phyloP scores from a whole-genome alignment of 2,888 invertebrate species.

The Cataglyphis rosenhaueri region DNA sequence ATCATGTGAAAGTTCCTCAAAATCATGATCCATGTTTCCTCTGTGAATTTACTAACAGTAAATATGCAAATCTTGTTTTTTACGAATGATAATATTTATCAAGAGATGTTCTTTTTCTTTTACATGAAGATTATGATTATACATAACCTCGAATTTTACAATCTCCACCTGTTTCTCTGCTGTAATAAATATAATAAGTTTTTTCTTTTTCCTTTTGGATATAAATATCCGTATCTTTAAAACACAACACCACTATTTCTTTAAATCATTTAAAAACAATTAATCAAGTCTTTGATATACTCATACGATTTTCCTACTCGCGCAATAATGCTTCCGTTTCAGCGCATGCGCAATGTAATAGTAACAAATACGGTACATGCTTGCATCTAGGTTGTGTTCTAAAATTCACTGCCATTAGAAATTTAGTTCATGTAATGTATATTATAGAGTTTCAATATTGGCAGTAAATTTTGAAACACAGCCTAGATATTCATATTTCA shows the following conservation, averaged over 20 bases:
- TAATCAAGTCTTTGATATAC: neutral
- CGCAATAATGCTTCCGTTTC: neutral
- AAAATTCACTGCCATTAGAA: too few relatives aligned
- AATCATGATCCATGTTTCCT: slow-evolving; percentile 76
- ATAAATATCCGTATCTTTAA: neutral
- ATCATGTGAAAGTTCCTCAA: slow-evolving; percentile 80
- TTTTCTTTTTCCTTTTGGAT: neutral
- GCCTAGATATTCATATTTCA: neutral
- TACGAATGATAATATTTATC: neutral
- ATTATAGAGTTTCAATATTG: too few relatives aligned
- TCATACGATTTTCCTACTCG: neutral
- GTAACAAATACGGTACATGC: neutral
- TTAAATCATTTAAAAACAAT: neutral
- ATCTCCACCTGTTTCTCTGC: neutral
- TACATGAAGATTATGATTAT: neutral
- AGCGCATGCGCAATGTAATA: neutral
- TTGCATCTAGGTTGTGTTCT: too few relatives aligned
- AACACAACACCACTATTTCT: neutral
- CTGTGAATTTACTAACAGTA: neutral
- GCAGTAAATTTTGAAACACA: neutral
- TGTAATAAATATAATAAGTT: neutral
- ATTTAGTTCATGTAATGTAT: too few relatives aligned
- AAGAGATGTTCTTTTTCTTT: neutral
- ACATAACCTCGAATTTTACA: slow-evolving; percentile 24
- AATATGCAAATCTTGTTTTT: neutral